Base-by-base conservation (phyloP, 2,888 invertebrate genomes). In the Byasa hedistus region DNA sequence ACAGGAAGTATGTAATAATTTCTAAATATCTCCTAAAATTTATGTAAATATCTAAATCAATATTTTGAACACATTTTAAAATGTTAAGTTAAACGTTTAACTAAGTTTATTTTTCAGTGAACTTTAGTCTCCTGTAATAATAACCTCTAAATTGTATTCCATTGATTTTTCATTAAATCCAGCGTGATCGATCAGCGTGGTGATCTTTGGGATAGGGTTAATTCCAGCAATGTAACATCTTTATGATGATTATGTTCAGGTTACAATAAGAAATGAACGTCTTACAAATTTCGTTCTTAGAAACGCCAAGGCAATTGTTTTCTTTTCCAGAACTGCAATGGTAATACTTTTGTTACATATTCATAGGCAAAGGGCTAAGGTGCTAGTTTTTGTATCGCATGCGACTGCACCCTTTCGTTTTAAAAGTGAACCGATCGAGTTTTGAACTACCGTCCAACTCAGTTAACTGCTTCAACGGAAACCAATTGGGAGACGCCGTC, bases 401-500 rank as follows among this genome's bases (percentile, higher is more conserved):
- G 17, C 39, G 21, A 54, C 4, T 55, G 48, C 55, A 17, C 21
- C 32, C 44, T 55, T 60, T 21, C 23, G 19, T 58, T 64, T 39
- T 44, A 52, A 52, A 64, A 23, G 58, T 58, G 58, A 10, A 22
- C 52, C 15, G 21, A 17, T 59, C 39, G 58, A 27, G 48, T 32
- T 48, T 22, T 48, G n/a, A 23, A 51, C 36, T 39, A 57, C 56
- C 54, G n/a, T 22, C 27, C 39, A 64, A 36, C 51, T 22, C 17
- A n/a, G 51, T 54, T 64, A 69, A 64, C 61, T 15, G 65, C 67
- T 69, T 62, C 65, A 63, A 65, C 60, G 59, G 57, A 65, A 64
- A 68, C 67, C 57, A 73, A 70, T 44, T 72, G 70, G 75, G 77
- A 76, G 77, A 76, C 74, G 70, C 70, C 71, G 71, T 68, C 72